Evolutionary conservation across 2,113 vertebrate species (phyloP).

Genomic region (Dolichallabes microphthalmus): DNA sequence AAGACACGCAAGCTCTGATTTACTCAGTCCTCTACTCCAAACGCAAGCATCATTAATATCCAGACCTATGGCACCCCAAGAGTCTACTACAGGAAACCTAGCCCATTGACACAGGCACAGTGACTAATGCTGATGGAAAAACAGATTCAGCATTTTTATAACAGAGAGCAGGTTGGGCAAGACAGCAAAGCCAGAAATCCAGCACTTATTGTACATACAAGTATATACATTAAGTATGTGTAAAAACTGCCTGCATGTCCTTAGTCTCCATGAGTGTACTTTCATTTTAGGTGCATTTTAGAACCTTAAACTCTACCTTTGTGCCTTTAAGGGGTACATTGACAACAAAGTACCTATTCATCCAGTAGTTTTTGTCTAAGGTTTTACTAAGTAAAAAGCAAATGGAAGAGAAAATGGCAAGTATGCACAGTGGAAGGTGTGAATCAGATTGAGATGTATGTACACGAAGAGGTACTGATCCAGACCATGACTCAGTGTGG

Average conservation of each 20-base stretch:
- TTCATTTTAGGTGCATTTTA: background rate
- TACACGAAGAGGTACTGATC: background rate
- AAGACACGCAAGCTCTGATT: constrained; percentile 57
- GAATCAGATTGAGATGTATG: background rate
- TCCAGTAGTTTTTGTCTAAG: background rate
- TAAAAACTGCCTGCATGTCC: background rate
- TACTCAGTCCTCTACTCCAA: constrained; percentile 64
- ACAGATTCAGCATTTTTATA: constrained; percentile 8
- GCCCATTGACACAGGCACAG: constrained; percentile 18
- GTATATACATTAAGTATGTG: background rate
- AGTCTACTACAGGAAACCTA: constrained; percentile 43
- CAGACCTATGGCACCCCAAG: constrained; percentile 46
- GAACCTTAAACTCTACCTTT: background rate
- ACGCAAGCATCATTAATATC: constrained; percentile 55
- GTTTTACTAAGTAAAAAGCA: too few relatives aligned
- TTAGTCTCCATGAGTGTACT: background rate
- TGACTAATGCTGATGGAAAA: constrained; percentile 38
- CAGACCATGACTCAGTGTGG: background rate
- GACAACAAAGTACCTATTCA: background rate
- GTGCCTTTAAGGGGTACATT: background rate
- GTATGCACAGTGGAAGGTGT: background rate
- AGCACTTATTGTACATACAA: background rate
- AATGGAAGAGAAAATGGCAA: background rate
- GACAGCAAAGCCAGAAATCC: background rate
- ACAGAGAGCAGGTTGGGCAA: background rate